Conservation (phyloP, 2,113 vertebrate genomes). For the Xenotilapia leptura region DNA sequence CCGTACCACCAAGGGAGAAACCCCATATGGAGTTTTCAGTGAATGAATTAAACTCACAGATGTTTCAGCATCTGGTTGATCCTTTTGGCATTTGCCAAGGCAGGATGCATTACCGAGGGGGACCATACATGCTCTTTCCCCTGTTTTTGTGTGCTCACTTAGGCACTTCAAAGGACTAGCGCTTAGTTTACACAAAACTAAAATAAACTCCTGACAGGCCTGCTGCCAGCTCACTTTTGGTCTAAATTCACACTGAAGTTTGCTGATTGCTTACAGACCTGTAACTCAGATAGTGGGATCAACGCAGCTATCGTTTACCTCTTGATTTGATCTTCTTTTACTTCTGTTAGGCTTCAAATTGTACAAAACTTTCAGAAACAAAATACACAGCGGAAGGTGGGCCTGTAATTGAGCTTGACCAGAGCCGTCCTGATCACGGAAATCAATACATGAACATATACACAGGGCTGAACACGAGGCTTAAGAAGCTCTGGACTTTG, state of each 20-base stretch:
- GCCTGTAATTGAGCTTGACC: background rate
- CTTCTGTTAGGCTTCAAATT: background rate
- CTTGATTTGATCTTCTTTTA: background rate
- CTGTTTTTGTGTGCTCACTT: constrained; percentile 23
- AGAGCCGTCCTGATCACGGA: background rate
- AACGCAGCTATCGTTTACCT: background rate
- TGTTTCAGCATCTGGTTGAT: constrained; percentile 66
- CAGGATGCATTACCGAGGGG: constrained; percentile 14
- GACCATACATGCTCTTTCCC: background rate
- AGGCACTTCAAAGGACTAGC: constrained; percentile 19
- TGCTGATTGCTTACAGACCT: background rate
- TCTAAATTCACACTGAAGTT: background rate
- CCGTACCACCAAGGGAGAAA: constrained; percentile 33
- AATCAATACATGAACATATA: background rate
- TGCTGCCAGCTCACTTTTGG: background rate
- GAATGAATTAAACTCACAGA: constrained; percentile 56
- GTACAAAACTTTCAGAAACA: background rate
- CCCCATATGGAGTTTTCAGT: constrained; percentile 51
- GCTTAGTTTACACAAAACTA: background rate
- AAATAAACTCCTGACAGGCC: background rate
- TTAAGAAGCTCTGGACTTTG: background rate
- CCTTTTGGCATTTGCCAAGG: constrained; percentile 60
- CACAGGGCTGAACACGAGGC: background rate
- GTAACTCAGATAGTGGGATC: background rate
- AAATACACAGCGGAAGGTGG: background rate